Evolutionary conservation across 2,797 vertebrate species (phyloP).

Genomic region (Epinephelus malabaricus): DNA sequence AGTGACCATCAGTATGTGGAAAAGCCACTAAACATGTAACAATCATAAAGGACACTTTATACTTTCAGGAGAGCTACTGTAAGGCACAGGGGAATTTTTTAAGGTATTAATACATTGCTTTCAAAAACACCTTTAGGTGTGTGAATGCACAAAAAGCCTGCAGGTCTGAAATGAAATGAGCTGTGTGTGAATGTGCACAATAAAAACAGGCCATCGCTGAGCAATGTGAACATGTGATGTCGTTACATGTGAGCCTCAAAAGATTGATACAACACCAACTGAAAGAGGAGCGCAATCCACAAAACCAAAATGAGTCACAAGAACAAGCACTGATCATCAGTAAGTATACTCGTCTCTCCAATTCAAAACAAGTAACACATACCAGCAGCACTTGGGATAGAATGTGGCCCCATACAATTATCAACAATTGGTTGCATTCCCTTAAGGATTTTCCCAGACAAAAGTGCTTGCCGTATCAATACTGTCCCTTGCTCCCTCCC

Average conservation of each 20-base stretch:
- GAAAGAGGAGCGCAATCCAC: constrained; percentile 33
- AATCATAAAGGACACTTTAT: not conserved
- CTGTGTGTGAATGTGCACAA: constrained; percentile 31
- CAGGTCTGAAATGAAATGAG: constrained; percentile 35
- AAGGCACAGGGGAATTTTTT: constrained; percentile 39
- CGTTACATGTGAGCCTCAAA: constrained; percentile 17
- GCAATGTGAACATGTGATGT: constrained; percentile 35
- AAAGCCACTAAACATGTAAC: not conserved
- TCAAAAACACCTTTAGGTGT: constrained; percentile 26
- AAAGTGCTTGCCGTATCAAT: constrained; percentile 84
- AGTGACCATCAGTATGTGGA: not conserved
- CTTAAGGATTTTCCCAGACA: constrained; percentile 86
- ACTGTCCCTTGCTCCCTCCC: constrained; percentile 84
- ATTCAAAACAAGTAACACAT: constrained; percentile 80
- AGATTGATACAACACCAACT: constrained; percentile 26
- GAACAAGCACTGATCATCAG: constrained; percentile 55
- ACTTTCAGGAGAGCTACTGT: not conserved
- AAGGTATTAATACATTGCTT: constrained; percentile 36
- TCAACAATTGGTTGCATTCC: constrained; percentile 85
- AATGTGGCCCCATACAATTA: constrained; percentile 79
- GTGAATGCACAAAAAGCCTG: constrained; percentile 23
- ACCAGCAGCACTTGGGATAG: constrained; percentile 73
- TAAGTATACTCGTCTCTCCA: constrained; percentile 63
- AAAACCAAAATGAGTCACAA: constrained; percentile 49
- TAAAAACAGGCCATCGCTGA: constrained; percentile 14